Percentiles rank a stretch among this genome's conserved stretches.
Conservation (phyloP, 2,888 invertebrate species). For the Cephus pulcher region DNA sequence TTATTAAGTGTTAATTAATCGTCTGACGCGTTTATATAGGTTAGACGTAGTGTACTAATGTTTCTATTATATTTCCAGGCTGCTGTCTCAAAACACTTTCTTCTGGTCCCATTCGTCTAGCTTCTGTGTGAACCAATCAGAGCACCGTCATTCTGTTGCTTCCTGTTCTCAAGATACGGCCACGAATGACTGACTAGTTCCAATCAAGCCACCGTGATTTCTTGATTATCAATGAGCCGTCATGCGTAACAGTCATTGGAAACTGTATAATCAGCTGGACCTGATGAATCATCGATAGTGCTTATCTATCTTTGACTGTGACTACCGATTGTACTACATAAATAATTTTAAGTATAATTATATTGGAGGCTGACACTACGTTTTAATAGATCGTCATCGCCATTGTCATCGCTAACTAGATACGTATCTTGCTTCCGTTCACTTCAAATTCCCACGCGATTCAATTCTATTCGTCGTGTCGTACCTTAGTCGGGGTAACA, state of each 20-base stretch:
- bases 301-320: neutral
- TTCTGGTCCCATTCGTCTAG: constrained; percentile 59
- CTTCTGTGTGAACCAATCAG: constrained; percentile 31
- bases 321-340: neutral
- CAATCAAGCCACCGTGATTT: neutral
- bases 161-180: neutral
- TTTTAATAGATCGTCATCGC: neutral
- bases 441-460: neutral
- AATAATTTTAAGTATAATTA: neutral
- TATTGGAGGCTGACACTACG: neutral
- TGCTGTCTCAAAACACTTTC: constrained; percentile 41
- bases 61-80: constrained; percentile 10
- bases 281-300: neutral
- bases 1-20: neutral
- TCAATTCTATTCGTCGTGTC: neutral
- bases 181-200: neutral
- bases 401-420: neutral
- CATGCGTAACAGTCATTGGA: neutral
- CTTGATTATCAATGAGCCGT: neutral
- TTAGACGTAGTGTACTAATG: neutral
- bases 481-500: neutral
- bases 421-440: neutral
- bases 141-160: neutral
- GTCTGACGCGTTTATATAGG: neutral
- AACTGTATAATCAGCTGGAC: neutral